Percentiles rank a stretch among this genome's conserved stretches.
Evolutionary conservation across 2,113 vertebrate genomes (phyloP).

Genomic region (Gymnarchus niloticus): DNA sequence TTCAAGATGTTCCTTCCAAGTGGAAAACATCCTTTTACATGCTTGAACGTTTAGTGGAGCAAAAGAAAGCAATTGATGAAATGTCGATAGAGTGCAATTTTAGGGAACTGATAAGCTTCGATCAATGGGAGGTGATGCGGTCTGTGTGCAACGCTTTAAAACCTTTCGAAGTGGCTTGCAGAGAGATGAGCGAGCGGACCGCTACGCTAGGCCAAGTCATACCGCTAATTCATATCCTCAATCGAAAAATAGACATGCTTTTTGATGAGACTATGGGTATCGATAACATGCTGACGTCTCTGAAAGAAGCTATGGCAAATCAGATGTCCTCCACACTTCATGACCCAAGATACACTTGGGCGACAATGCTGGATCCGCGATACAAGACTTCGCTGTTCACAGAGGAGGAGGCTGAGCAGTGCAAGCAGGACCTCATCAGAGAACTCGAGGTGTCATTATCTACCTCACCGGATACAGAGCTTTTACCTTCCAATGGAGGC

Average conservation of each 20-base stretch:
- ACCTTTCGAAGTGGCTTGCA: constrained; percentile 85
- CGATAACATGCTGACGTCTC: constrained; percentile 87
- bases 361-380: constrained; percentile 90
- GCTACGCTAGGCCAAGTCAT: constrained; percentile 93
- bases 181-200: constrained; percentile 82
- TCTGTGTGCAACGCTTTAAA: constrained; percentile 89
- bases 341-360: constrained; percentile 83
- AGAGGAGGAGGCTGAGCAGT: constrained; percentile 87
- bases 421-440: constrained; percentile 85
- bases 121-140: constrained; percentile 97
- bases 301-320: constrained; percentile 89
- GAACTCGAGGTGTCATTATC: constrained; percentile 81
- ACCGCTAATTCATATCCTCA: constrained; percentile 94
- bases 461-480: constrained; percentile 73
- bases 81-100: constrained; percentile 89
- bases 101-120: constrained; percentile 90
- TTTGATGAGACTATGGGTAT: constrained; percentile 95
- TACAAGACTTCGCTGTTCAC: constrained; percentile 94
- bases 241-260: constrained; percentile 85
- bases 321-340: constrained; percentile 78
- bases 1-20: constrained; percentile 86
- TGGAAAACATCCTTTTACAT: constrained; percentile 92
- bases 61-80: constrained; percentile 85
- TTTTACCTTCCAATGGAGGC: constrained; percentile 70
- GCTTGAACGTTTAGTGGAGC: constrained; percentile 90